phyloP scores from a whole-genome alignment of 2,113 vertebrate species.

The Dryoscopus gambensis region DNA sequence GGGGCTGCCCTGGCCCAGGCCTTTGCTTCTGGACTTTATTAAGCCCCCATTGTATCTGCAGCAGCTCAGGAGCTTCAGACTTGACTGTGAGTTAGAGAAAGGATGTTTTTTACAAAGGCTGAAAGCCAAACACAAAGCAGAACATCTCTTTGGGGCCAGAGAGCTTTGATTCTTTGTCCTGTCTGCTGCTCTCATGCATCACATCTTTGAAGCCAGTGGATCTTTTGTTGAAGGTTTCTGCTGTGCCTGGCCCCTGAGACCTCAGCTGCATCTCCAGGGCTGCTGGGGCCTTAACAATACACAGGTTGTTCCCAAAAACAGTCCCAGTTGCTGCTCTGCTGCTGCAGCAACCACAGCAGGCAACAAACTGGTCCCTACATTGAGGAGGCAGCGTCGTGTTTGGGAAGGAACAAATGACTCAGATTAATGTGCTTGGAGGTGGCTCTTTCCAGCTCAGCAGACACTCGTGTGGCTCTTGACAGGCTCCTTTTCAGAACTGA shows the following conservation, averaged over 20 bases:
- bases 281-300: not conserved
- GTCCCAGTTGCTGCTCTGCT: not conserved
- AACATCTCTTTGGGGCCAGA: not conserved
- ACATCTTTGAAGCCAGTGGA: not conserved
- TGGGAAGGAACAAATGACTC: not conserved
- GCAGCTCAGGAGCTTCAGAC: not conserved
- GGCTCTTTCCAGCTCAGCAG: not conserved
- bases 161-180: not conserved
- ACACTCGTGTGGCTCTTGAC: fast-evolving
- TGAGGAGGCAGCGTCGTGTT: fast-evolving
- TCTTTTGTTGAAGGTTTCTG: not conserved
- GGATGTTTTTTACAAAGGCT: not conserved
- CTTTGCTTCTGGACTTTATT: not conserved
- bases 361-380: not conserved
- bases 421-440: not conserved
- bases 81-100: not conserved
- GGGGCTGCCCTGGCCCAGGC: not conserved
- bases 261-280: not conserved
- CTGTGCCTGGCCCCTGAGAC: not conserved
- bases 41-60: not conserved
- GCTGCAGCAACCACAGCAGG: not conserved
- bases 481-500: not conserved
- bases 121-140: not conserved
- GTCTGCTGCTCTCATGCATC: not conserved
- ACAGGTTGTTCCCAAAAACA: not conserved